Conservation (phyloP, 2,113 vertebrate species). For the Boulengeromyrus knoepffleri region DNA sequence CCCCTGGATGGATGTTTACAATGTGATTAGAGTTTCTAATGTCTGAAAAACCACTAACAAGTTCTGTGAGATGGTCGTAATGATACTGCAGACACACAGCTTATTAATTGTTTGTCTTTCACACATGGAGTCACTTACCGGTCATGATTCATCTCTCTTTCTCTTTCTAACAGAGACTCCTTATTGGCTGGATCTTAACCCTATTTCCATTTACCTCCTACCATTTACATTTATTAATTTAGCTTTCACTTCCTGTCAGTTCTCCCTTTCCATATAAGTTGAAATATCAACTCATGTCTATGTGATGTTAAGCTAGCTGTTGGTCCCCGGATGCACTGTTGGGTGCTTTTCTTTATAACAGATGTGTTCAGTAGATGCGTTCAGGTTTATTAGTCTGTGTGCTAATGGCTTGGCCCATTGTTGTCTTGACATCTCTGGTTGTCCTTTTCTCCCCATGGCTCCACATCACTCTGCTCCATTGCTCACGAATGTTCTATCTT, state of each 20-base stretch:
- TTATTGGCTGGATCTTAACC: not conserved
- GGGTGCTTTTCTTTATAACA: not conserved
- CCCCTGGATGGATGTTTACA: not conserved
- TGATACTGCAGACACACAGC: not conserved
- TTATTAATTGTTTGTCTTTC: not conserved
- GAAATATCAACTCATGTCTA: not conserved
- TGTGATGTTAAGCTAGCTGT: not conserved
- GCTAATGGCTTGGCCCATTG: not conserved
- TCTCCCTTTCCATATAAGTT: not conserved
- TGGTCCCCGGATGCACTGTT: not conserved
- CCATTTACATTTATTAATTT: not conserved
- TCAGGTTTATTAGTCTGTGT: not conserved
- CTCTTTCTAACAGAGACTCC: not conserved
- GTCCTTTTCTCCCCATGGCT: not conserved
- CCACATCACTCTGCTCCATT: not conserved
- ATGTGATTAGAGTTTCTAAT: not conserved
- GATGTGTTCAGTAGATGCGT: not conserved
- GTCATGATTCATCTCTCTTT: not conserved
- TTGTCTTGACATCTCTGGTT: not conserved
- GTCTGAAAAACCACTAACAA: not conserved
- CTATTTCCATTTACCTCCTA: not conserved
- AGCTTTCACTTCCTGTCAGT: not conserved
- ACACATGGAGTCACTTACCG: not conserved
- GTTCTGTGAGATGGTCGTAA: not conserved
- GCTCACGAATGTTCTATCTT: constrained; percentile 3